phyloP scores from a whole-genome alignment of 2,888 invertebrate genomes.

The Smittia sp. region DNA sequence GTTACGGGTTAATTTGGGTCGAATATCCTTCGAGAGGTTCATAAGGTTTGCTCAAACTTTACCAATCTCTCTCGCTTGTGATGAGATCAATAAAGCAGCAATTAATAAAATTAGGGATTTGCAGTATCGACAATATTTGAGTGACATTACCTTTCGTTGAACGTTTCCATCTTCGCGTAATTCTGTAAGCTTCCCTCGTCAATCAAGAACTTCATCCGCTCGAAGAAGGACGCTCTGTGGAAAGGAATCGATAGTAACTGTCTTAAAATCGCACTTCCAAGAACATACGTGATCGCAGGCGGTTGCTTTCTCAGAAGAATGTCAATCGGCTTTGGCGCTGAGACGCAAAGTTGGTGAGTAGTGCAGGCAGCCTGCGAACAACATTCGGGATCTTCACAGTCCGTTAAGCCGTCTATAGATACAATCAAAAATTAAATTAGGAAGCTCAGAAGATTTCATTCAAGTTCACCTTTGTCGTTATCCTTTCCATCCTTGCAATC shows the following conservation, averaged over 20 bases:
- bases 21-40: not conserved
- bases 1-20: not conserved
- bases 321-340: constrained; percentile 93
- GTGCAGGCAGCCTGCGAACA: constrained; percentile 80
- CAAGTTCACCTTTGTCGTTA: constrained; percentile 86
- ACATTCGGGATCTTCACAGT: constrained; percentile 98
- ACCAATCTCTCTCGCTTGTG: not conserved
- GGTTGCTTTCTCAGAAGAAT: constrained; percentile 93
- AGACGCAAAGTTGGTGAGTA: constrained; percentile 86
- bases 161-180: constrained; percentile 92
- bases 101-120: not conserved
- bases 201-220: constrained; percentile 96
- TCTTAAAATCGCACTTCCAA: too few species aligned
- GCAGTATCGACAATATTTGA: not conserved
- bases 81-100: constrained; percentile 1
- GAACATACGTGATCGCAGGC: constrained; percentile 73
- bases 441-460: constrained; percentile 10
- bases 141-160: constrained; percentile 87
- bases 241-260: too few species aligned
- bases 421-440: not conserved
- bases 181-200: constrained; percentile 98
- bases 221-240: constrained; percentile 83
- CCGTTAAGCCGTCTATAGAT: constrained; percentile 83
- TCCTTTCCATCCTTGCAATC: constrained; percentile 92
- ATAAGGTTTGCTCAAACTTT: not conserved